A percentile compares a stretch with the other conserved stretches of the same genome.
Conservation (phyloP, 2,797 vertebrate genomes). For the Rhyacichthys aspro region DNA sequence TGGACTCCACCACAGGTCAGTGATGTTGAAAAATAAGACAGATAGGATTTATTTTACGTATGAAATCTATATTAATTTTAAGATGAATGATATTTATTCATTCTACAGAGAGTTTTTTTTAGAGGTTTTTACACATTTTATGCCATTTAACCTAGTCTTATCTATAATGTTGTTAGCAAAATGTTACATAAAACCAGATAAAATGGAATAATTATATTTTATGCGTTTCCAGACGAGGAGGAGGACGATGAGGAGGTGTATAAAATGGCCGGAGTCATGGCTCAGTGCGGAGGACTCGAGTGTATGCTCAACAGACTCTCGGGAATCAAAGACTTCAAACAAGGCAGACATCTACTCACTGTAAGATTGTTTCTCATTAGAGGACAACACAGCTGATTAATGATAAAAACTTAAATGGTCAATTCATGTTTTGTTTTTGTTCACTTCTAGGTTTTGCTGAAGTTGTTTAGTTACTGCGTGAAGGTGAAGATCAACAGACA, state of each 20-base stretch:
- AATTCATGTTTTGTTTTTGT: neutral
- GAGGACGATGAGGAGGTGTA: conserved; percentile 99
- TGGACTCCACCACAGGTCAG: conserved; percentile 97
- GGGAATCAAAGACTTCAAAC: conserved; percentile 98
- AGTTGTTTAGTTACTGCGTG: conserved; percentile 97
- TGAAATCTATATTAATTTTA: too few relatives aligned
- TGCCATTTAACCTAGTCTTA: neutral
- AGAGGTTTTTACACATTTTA: too few relatives aligned
- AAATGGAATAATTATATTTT: neutral
- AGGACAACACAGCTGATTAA: too few relatives aligned
- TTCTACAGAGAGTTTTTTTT: too few relatives aligned
- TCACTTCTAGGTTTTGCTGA: conserved; percentile 88
- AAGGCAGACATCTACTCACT: conserved; percentile 94
- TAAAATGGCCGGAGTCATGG: conserved; percentile 99
- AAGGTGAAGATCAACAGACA: conserved; percentile 98
- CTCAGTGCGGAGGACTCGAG: conserved; percentile 94
- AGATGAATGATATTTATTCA: too few relatives aligned
- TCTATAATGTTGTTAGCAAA: neutral
- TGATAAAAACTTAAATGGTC: too few relatives aligned
- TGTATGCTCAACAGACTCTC: conserved; percentile 97
- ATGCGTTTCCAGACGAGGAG: conserved; percentile 88
- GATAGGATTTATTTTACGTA: too few relatives aligned
- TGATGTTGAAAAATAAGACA: neutral
- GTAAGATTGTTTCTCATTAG: conserved; percentile 79
- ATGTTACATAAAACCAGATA: too few relatives aligned